These are phyloP conservation scores for Spilogale gracilis DNA, from an alignment of 2,113 vertebrate genomes.

Conservation along the genomic window DNA sequence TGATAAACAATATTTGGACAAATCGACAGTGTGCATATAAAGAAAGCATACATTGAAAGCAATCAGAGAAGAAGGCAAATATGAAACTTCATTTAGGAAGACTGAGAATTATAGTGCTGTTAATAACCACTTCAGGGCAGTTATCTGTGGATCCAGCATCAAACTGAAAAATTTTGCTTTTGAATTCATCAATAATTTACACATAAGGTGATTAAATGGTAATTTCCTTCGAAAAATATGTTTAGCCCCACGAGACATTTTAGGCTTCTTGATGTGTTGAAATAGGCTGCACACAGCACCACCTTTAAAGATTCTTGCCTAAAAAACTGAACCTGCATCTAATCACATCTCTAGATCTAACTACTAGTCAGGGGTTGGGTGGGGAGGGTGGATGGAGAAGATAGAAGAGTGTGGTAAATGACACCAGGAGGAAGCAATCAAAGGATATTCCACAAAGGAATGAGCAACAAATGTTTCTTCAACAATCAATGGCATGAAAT, in stretches of 20 bases:
- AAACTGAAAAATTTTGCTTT: conserved; percentile 22
- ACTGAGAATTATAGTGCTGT: background rate
- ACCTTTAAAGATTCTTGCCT: background rate
- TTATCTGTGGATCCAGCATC: background rate
- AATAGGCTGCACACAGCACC: background rate
- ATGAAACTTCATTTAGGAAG: conserved; percentile 14
- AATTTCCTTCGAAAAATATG: conserved; percentile 31
- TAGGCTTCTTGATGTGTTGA: background rate
- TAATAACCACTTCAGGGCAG: background rate
- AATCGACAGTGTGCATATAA: background rate
- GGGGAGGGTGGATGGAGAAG: too few species aligned
- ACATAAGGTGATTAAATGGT: background rate
- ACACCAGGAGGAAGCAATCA: background rate
- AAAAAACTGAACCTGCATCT: background rate
- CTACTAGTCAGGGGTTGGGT: background rate
- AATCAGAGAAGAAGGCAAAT: background rate
- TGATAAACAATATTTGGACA: conserved; percentile 16
- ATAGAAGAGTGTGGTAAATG: background rate
- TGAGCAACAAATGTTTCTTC: background rate
- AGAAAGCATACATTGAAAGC: conserved; percentile 1
- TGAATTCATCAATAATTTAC: background rate
- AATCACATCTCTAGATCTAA: background rate
- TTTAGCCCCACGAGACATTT: background rate
- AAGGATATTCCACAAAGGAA: background rate
- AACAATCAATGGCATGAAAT: background rate